Conservation (phyloP, 1,140 invertebrate species). For the Bombus fervidus region DNA sequence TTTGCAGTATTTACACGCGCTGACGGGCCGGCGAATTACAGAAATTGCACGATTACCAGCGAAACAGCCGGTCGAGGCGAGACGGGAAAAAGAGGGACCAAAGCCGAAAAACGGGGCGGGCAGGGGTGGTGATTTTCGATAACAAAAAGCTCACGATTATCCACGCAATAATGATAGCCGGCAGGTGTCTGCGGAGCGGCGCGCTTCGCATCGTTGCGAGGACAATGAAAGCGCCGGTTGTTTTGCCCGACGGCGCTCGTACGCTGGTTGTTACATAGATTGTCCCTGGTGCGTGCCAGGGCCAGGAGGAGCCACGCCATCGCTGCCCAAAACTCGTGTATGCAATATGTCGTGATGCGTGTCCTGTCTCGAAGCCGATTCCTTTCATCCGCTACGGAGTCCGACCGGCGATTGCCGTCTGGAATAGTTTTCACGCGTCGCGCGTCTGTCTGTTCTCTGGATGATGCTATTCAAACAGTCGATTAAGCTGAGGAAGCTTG, state of each 20-base stretch:
- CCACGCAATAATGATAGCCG: slow-evolving; percentile 73
- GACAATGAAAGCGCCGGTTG: slow-evolving; percentile 73
- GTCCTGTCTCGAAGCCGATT: slow-evolving; percentile 32
- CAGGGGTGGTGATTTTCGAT: slow-evolving; percentile 67
- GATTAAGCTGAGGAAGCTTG: background rate
- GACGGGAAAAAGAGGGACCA: background rate
- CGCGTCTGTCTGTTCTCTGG: background rate
- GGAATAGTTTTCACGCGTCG: background rate
- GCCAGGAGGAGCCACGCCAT: slow-evolving; percentile 65
- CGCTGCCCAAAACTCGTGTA: slow-evolving; percentile 63
- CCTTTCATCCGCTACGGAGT: background rate
- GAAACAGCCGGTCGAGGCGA: slow-evolving; percentile 26
- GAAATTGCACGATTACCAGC: slow-evolving; percentile 66
- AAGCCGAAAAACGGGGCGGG: background rate
- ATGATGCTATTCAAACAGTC: too few species aligned
- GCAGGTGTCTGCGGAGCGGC: slow-evolving; percentile 74
- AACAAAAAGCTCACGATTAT: slow-evolving; percentile 78
- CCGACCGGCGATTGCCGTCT: background rate
- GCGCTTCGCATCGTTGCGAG: slow-evolving; percentile 65
- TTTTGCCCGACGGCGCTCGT: slow-evolving; percentile 64
- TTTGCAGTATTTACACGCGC: slow-evolving; percentile 43
- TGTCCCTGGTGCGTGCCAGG: slow-evolving; percentile 57
- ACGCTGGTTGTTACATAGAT: slow-evolving; percentile 63
- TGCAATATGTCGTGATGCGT: slow-evolving; percentile 76
- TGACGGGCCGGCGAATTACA: slow-evolving; percentile 55